Percentiles rank a stretch among this genome's conserved stretches.
Conservation (phyloP, 2,888 invertebrate species). For the Napeogenes inachia region DNA sequence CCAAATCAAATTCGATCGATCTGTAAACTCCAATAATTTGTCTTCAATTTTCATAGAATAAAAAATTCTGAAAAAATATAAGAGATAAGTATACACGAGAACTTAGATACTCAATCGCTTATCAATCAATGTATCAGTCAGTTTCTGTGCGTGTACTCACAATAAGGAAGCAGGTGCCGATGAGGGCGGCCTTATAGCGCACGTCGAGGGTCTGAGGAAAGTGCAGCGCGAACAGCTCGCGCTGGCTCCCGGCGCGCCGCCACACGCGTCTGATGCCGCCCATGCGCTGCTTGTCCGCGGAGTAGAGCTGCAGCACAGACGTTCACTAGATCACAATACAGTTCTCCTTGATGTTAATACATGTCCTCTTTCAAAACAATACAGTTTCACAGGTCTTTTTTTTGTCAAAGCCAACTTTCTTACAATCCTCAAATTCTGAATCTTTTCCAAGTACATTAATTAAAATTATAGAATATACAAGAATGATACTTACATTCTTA, state of each 20-base stretch:
- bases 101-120: background rate
- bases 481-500: too few relatives aligned
- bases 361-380: too few relatives aligned
- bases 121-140: constrained; percentile 36
- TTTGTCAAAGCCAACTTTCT: too few relatives aligned
- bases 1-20: too few relatives aligned
- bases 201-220: constrained; percentile 44
- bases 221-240: constrained; percentile 39
- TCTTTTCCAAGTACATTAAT: too few relatives aligned
- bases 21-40: too few relatives aligned
- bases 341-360: too few relatives aligned
- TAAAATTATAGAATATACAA: too few relatives aligned
- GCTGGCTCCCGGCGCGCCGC: constrained; percentile 28
- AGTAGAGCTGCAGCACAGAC: constrained; percentile 40
- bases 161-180: constrained; percentile 48
- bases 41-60: constrained; percentile 39
- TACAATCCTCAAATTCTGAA: too few relatives aligned
- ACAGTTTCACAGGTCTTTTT: too few relatives aligned
- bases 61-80: constrained; percentile 41
- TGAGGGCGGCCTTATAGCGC: constrained; percentile 44
- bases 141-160: constrained; percentile 37
- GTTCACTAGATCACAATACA: too few relatives aligned
- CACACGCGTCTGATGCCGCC: constrained; percentile 46
- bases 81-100: background rate
- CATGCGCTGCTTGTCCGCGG: constrained; percentile 38